Percentiles rank a stretch among this genome's conserved stretches.
Evolutionary conservation across 1,140 invertebrate genomes (phyloP).

Genomic region (Melipona quadrifasciata): DNA sequence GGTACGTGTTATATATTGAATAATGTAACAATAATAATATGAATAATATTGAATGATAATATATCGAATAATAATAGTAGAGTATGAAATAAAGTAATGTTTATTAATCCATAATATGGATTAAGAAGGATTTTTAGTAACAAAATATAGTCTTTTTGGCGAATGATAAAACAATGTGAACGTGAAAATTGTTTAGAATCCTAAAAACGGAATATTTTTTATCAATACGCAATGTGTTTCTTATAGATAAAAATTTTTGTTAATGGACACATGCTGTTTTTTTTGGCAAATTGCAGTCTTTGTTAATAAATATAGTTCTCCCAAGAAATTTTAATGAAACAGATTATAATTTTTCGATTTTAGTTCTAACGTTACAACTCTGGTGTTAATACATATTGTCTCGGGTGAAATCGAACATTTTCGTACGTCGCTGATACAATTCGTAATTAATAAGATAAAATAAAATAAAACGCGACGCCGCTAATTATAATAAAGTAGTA

Average conservation of each 20-base stretch:
- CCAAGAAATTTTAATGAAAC: not conserved
- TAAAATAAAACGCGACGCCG: too few species aligned
- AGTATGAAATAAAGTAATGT: not conserved
- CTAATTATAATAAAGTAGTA: conserved; percentile 1
- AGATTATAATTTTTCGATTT: not conserved
- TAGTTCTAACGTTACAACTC: not conserved
- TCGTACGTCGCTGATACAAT: not conserved
- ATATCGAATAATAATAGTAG: not conserved
- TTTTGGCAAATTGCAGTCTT: not conserved
- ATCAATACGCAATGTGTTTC: not conserved
- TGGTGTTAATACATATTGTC: not conserved
- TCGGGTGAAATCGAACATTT: not conserved
- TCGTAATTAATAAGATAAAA: not conserved
- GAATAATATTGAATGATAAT: not conserved
- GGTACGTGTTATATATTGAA: too few species aligned
- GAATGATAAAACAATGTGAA: not conserved
- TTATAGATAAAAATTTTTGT: not conserved
- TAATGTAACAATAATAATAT: too few species aligned
- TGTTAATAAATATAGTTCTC: not conserved
- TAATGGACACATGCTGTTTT: not conserved
- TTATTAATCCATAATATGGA: not conserved
- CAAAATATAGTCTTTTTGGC: not conserved
- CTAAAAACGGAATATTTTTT: not conserved
- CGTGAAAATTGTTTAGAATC: not conserved
- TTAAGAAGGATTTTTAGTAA: not conserved